Evolutionary conservation across 2,113 vertebrate genomes (phyloP), one percentile per base, ranked within the genome.

Genomic region (Anolis sagrei): DNA sequence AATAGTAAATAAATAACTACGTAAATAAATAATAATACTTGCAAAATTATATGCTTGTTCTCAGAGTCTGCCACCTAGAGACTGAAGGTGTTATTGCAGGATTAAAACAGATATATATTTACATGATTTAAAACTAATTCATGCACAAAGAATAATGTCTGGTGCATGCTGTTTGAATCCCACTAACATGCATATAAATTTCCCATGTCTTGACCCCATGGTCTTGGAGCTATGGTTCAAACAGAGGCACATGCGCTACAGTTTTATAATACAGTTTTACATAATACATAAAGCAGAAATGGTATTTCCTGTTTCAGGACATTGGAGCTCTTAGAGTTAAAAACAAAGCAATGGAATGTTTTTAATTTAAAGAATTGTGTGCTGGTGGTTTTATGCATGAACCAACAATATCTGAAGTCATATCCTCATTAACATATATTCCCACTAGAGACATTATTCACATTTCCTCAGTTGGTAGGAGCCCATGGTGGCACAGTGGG

Each of bases 371-470:
- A 54, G n/a, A 70, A 72, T 32, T 70, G 39, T 23, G 16, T 39
- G 68, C 36, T 81, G 49, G 49, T 21, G 72, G 29, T 23, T 58
- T 49, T 36, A 7, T 27, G 32, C 64, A 14, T 70, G 66, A 70
- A 34, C 66, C 79, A 81, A 18, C 29, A 34, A 29, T 34, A 44
- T 66, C 48, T 82, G 68, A 72, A 27, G 68, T 72, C 81, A 82
- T 54, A 82, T 54, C 39, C 81, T 83, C 27, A 44, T 74, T 44
- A 44, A n/a, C 34, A 1, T 14, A 11, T n/a, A 34, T 2, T 44
- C 54, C 70, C 34, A 62, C 51, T 74, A 39, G 51, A 44, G 54
- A 18, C 70, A 74, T 83, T 74, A 74, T 83, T 83, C 49, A 29
- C 62, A 83, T 51, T 74, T 36, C 48, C 49, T 25, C 7, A 11